Percentiles rank a stretch among this genome's conserved stretches.
phyloP scores from a whole-genome alignment of 2,113 vertebrate species.

The Thamnaconus septentrionalis region DNA sequence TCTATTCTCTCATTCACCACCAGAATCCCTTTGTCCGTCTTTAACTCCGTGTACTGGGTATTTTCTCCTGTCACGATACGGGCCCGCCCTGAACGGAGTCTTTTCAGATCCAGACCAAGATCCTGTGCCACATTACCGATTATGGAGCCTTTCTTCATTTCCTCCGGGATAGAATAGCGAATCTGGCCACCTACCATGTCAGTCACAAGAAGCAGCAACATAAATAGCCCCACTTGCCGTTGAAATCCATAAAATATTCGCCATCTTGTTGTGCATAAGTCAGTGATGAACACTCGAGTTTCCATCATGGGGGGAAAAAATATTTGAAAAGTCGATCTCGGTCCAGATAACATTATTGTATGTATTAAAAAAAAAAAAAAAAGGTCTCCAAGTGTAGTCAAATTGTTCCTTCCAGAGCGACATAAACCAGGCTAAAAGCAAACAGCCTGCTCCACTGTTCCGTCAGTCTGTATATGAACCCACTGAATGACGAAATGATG shows the following conservation, averaged over 20 bases:
- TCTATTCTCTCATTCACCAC: slow-evolving; percentile 67
- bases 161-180: slow-evolving; percentile 79
- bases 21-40: slow-evolving; percentile 63
- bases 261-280: slow-evolving; percentile 5
- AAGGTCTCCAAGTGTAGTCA: no score
- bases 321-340: neutral
- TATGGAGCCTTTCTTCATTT: slow-evolving; percentile 67
- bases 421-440: no score
- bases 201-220: slow-evolving; percentile 6
- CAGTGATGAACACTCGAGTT: neutral
- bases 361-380: neutral
- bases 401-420: no score
- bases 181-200: slow-evolving; percentile 58
- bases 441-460: neutral
- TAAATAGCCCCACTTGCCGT: neutral
- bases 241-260: neutral
- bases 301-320: neutral
- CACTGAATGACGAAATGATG: slow-evolving; percentile 5
- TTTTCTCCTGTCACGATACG: slow-evolving; percentile 68
- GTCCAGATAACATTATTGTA: neutral
- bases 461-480: neutral
- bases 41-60: slow-evolving; percentile 67
- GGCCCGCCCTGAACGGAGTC: slow-evolving; percentile 71
- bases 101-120: slow-evolving; percentile 71
- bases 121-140: slow-evolving; percentile 80